phyloP scores from a whole-genome alignment of 2,888 invertebrate species.

The Ptychoptera albimana region DNA sequence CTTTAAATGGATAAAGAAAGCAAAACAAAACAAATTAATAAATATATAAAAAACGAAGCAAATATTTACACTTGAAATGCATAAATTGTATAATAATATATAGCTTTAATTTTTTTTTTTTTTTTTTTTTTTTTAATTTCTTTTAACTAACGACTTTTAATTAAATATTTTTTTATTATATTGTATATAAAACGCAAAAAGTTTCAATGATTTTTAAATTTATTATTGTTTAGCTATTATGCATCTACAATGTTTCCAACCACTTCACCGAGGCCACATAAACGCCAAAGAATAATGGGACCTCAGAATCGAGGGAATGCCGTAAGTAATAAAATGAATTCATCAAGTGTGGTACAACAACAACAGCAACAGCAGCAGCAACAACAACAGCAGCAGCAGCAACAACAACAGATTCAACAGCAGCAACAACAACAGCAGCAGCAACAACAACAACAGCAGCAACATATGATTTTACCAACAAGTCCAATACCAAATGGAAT shows the following conservation, averaged over 20 bases:
- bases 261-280: slow-evolving; percentile 27
- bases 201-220: too few relatives aligned
- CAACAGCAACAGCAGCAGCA: slow-evolving; percentile 19
- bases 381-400: slow-evolving; percentile 18
- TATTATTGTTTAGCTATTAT: slow-evolving; percentile 20
- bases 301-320: slow-evolving; percentile 19
- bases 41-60: too few relatives aligned
- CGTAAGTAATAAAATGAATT: slow-evolving; percentile 20
- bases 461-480: slow-evolving; percentile 19
- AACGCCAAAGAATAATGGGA: slow-evolving; percentile 30
- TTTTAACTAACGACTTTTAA: too few relatives aligned
- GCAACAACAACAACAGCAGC: slow-evolving; percentile 16
- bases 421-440: slow-evolving; percentile 15
- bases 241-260: slow-evolving; percentile 27
- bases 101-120: too few relatives aligned
- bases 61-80: too few relatives aligned
- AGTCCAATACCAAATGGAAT: slow-evolving; percentile 7
- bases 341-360: slow-evolving; percentile 16
- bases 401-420: slow-evolving; percentile 15
- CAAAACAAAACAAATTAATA: too few relatives aligned
- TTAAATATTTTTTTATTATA: too few relatives aligned
- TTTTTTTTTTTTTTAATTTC: too few relatives aligned
- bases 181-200: too few relatives aligned
- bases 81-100: too few relatives aligned
- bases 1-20: too few relatives aligned